Base-by-base conservation (phyloP, 2,888 invertebrate genomes). In the Scelioninae gen. 2 region DNA sequence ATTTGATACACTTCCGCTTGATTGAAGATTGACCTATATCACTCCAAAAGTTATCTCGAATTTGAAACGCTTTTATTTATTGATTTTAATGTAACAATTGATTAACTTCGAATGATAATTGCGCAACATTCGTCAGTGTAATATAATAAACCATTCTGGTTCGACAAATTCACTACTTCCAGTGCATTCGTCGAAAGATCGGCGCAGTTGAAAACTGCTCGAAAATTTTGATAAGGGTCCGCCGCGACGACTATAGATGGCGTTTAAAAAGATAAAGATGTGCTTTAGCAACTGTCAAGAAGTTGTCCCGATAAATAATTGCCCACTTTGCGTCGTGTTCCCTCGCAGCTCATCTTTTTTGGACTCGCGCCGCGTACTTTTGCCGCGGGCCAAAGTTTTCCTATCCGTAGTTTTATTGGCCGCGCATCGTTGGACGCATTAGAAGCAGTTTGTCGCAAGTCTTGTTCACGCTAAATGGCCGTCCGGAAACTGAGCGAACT, bases 351-450 rank as follows among this genome's bases (percentile, higher is more conserved):
- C 69, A 74, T 74, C 74, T 74, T 74, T 73, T 74, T 74, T 74
- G 74, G 65, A 60, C 50, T 19, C 55, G 53, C 65, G 65, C 60
- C 69, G 60, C 55, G 37, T 65, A 73, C 74, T 73, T 69, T 63
- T 69, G 53, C 69, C 69, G 48, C 55, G 64, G 11, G 48, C 22
- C 61, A 70, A 76, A 76, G 39, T 76, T 76, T 73, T 73, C 60
- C 68, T 76, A 71, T 73, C 64, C 68, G 67, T 35, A 64, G 71
- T 71, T 73, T 76, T 72, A 68, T 65, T 71, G 64, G 76, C 41
- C 68, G 65, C 65, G 64, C 69, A 76, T 76, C 68, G 71, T 65
- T 72, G 76, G 43, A 72, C 73, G 61, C 76, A 74, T 76, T 76
- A 76, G 65, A 74, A 76, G 72, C 69, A 69, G 72, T 76, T 74